Conservation (phyloP, 2,888 invertebrate genomes). For the Hipparchia sbordonii region DNA sequence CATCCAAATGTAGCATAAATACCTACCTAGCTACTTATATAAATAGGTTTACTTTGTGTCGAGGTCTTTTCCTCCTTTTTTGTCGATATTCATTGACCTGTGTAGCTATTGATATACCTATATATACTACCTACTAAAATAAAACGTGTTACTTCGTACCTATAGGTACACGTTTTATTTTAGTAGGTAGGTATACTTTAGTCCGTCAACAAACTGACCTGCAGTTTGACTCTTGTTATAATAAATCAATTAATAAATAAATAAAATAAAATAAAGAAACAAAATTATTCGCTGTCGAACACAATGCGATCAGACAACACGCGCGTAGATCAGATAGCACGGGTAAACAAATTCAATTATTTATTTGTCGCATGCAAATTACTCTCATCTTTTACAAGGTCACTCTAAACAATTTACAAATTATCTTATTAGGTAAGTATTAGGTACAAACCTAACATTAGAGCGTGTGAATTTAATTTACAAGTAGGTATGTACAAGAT, state of each 20-base stretch:
- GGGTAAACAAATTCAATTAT: slow-evolving; percentile 22
- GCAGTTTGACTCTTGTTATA: no score
- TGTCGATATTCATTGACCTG: not conserved
- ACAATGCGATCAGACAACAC: not conserved
- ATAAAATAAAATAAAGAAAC: no score
- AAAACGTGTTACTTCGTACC: no score
- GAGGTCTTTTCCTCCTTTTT: slow-evolving; percentile 7
- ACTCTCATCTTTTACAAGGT: slow-evolving; percentile 26
- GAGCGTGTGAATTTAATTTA: not conserved
- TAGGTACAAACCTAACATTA: not conserved
- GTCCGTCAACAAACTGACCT: no score
- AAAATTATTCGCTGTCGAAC: not conserved
- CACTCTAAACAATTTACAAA: not conserved
- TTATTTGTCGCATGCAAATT: slow-evolving; percentile 27
- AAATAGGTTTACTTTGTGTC: slow-evolving; percentile 2
- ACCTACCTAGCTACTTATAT: not conserved
- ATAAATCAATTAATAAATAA: no score
- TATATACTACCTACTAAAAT: no score
- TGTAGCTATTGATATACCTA: no score
- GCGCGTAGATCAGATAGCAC: slow-evolving; percentile 13
- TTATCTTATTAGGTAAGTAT: not conserved
- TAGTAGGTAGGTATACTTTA: not conserved
- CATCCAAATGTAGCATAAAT: not conserved
- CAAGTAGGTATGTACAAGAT: no score
- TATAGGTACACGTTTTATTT: no score